Evolutionary conservation across 2,113 vertebrate genomes (phyloP).

Genomic region (Hylia prasina): DNA sequence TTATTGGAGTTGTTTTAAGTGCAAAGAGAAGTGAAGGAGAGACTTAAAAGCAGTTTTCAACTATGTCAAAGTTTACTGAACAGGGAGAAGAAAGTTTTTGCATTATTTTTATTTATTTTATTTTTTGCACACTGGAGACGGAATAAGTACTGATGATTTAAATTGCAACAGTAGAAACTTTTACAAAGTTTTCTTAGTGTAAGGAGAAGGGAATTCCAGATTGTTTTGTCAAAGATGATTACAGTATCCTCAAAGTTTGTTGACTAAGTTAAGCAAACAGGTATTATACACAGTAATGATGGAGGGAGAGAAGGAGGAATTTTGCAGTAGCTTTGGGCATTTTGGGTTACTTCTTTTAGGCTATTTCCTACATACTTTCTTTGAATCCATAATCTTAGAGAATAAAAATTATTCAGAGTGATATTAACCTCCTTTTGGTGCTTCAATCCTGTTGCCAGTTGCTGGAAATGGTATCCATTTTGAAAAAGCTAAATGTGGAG

Average conservation of each 20-base stretch:
- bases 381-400: not conserved
- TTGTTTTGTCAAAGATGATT: not conserved
- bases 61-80: not conserved
- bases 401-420: not conserved
- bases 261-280: not conserved
- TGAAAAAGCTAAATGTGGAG: not conserved
- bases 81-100: not conserved
- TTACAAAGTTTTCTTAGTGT: not conserved
- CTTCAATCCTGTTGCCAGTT: not conserved
- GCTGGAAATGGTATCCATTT: not conserved
- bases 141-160: not conserved
- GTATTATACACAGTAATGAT: not conserved
- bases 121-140: not conserved
- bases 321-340: not conserved
- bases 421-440: not conserved
- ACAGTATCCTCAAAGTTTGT: not conserved
- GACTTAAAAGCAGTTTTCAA: not conserved
- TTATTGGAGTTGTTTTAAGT: not conserved
- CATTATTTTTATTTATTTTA: not conserved
- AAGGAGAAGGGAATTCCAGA: not conserved
- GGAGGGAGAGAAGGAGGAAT: not conserved
- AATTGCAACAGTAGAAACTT: not conserved
- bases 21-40: not conserved
- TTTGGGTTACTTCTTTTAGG: not conserved
- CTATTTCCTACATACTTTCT: not conserved